A percentile compares a stretch with the other conserved stretches of the same genome.
Conservation (phyloP, 2,888 invertebrate species). For the Melanostoma scalare region DNA sequence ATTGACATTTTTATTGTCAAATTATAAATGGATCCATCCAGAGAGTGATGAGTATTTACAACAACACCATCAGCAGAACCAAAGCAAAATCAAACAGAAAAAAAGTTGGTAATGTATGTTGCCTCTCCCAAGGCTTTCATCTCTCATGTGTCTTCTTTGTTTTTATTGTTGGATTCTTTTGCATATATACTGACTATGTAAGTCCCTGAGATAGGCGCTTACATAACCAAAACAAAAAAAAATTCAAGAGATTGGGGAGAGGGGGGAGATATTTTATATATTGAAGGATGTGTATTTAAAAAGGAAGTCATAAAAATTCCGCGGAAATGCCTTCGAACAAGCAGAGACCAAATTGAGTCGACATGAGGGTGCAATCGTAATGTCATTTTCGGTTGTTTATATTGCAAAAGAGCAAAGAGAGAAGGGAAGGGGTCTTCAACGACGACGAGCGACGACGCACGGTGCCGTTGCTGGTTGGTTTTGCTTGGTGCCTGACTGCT, state of each 20-base stretch:
- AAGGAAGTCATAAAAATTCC: conserved; percentile 72
- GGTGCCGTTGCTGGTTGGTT: conserved; percentile 15
- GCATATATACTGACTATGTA: conserved; percentile 5
- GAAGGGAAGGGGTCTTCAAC: background rate
- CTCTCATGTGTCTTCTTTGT: conserved; percentile 24
- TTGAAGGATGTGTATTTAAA: conserved; percentile 68
- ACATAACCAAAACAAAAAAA: background rate
- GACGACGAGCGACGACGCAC: background rate
- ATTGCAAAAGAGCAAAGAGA: conserved; percentile 7
- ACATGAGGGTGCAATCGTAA: conserved; percentile 65
- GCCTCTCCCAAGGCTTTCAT: conserved; percentile 1
- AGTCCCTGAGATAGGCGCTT: background rate
- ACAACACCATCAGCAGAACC: background rate
- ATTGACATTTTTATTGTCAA: conserved; percentile 73
- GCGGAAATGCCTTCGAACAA: conserved; percentile 56
- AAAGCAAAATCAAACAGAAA: too few relatives aligned
- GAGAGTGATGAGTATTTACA: conserved; percentile 8
- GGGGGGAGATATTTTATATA: background rate
- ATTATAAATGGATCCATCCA: conserved; percentile 69
- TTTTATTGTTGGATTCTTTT: conserved; percentile 34
- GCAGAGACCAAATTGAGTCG: conserved; percentile 42
- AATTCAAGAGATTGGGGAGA: background rate
- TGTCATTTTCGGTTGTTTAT: conserved; percentile 49
- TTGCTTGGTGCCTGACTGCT: background rate
- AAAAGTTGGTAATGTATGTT: background rate